These are phyloP conservation scores for Tetragonula carbonaria DNA, from an alignment of 2,888 invertebrate genomes.

Conservation along the genomic window DNA sequence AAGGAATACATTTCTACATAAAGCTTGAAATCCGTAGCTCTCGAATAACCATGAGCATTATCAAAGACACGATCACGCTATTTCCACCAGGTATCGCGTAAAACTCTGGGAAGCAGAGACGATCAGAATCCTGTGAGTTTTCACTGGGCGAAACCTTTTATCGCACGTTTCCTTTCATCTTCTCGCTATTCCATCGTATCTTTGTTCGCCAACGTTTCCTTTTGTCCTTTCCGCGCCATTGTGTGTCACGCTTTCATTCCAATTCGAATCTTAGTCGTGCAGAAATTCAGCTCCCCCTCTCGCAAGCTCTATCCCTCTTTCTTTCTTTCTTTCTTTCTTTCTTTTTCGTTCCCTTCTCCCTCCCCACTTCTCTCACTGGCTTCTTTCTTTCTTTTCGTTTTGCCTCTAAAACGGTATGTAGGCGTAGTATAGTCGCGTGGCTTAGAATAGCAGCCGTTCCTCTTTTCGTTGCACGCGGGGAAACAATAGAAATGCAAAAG, in stretches of 20 bases:
- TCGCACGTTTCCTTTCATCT: slow-evolving; percentile 7
- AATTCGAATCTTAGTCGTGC: slow-evolving; percentile 4
- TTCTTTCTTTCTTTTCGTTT: background rate
- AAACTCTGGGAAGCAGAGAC: background rate
- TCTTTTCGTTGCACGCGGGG: slow-evolving; percentile 30
- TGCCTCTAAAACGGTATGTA: slow-evolving; percentile 10
- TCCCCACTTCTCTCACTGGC: too few species aligned
- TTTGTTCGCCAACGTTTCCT: background rate
- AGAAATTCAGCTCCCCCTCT: slow-evolving; percentile 1
- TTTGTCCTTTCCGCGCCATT: slow-evolving; percentile 14
- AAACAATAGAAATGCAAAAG: slow-evolving; percentile 58
- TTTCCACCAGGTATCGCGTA: slow-evolving; percentile 25
- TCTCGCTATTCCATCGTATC: slow-evolving; percentile 2
- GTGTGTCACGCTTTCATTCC: slow-evolving; percentile 8
- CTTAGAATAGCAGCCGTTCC: slow-evolving; percentile 43
- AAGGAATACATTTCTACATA: too few species aligned
- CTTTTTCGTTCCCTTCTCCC: background rate
- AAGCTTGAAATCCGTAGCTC: background rate
- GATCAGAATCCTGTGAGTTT: background rate
- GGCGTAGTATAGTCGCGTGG: slow-evolving; percentile 19
- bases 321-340: background rate
- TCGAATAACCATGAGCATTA: background rate
- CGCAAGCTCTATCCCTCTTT: background rate
- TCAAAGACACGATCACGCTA: slow-evolving; percentile 10
- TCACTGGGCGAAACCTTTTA: background rate